These are phyloP conservation scores for Peromyscus leucopus DNA, from an alignment of 2,113 vertebrate species.

Conservation along the genomic window DNA sequence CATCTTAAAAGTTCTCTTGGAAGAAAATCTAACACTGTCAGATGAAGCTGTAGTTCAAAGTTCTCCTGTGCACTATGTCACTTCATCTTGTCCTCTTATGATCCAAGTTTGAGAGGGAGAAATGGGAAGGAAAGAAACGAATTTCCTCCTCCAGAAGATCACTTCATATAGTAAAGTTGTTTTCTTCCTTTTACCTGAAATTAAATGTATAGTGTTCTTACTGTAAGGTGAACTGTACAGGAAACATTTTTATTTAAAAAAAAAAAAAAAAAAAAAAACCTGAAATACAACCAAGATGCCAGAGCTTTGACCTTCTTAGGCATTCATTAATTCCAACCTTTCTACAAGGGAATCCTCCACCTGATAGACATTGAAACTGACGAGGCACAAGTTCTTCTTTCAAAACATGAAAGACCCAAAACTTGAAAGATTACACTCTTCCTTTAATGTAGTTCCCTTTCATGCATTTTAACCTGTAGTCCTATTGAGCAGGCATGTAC, in stretches of 20 bases:
- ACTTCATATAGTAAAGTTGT: not conserved
- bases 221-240: not conserved
- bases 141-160: not conserved
- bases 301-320: not conserved
- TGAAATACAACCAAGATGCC: not conserved
- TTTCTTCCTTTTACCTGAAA: slow-evolving; percentile 37
- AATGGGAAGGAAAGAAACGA: not conserved
- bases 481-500: not conserved
- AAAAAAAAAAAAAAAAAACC: slow-evolving; percentile 50
- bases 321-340: not conserved
- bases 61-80: slow-evolving; percentile 10
- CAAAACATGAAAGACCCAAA: not conserved
- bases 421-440: not conserved
- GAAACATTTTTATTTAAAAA: not conserved
- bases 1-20: not conserved
- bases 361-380: not conserved
- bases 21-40: slow-evolving; percentile 47
- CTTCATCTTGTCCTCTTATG: slow-evolving; percentile 26
- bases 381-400: not conserved
- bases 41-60: not conserved
- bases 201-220: slow-evolving; percentile 7
- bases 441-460: not conserved
- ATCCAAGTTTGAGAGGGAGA: not conserved
- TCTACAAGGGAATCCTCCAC: not conserved
- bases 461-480: not conserved